Conservation (phyloP, 2,113 vertebrate genomes). For the Protomyctophum bolini region DNA sequence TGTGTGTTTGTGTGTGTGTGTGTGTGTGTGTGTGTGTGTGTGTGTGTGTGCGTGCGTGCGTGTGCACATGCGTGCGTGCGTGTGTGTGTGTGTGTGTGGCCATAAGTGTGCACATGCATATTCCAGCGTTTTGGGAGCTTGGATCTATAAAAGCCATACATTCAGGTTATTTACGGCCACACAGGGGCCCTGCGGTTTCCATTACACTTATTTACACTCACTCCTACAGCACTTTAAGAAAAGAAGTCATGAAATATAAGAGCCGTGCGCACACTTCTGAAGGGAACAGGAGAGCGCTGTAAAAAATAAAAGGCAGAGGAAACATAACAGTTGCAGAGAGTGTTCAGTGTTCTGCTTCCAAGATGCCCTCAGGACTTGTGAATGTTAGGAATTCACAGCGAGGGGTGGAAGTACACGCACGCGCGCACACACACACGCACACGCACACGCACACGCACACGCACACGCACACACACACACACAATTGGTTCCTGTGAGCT, state of each 20-base stretch:
- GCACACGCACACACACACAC: slow-evolving; percentile 31
- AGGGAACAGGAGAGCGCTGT: slow-evolving; percentile 28
- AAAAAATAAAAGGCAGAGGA: slow-evolving; percentile 42
- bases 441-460: slow-evolving; percentile 52
- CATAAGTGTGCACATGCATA: slow-evolving; percentile 34
- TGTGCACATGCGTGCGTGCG: slow-evolving; percentile 5
- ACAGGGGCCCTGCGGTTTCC: slow-evolving; percentile 47
- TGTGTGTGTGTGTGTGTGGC: slow-evolving; percentile 16
- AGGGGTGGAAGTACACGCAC: slow-evolving; percentile 49
- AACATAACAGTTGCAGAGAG: slow-evolving; percentile 45
- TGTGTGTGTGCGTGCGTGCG: slow-evolving; percentile 11
- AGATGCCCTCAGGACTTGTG: slow-evolving; percentile 66
- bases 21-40: slow-evolving; percentile 4
- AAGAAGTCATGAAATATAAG: slow-evolving; percentile 51
- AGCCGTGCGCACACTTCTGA: slow-evolving; percentile 5
- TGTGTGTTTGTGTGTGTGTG: background rate
- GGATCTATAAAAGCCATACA: slow-evolving; percentile 49
- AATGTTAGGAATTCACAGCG: slow-evolving; percentile 71
- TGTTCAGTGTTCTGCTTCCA: slow-evolving; percentile 33
- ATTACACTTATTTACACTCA: slow-evolving; percentile 60
- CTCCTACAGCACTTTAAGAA: slow-evolving; percentile 57
- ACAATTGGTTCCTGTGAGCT: background rate
- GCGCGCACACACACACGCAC: slow-evolving; percentile 38
- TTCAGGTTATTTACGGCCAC: slow-evolving; percentile 57
- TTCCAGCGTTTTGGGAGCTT: slow-evolving; percentile 27